Evolutionary conservation across 2,113 vertebrate species (phyloP), one percentile per base, ranked within the genome.

Genomic region (Felis catus): DNA sequence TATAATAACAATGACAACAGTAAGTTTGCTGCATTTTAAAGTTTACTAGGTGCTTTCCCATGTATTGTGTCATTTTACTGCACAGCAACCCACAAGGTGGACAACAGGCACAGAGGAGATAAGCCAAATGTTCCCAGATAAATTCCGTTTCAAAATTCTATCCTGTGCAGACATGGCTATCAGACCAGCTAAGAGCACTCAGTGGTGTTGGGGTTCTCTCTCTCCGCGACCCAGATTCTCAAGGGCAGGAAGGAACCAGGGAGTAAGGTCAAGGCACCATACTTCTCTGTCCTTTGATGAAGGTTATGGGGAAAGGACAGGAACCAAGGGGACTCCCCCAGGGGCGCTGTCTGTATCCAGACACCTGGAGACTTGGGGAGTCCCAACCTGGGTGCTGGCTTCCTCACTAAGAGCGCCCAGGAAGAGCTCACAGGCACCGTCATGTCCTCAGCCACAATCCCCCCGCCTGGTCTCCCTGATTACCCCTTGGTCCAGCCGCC

Each of bases 61-160:
- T 53, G 15, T 74, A 55, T 66, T 48, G 78, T 19, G 63, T 91
- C 25, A 53, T 70, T 82, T 86, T 45, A 90, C 25, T 78, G 27
- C 73, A 51, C 41, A 48, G 36, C 33, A 82, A 68, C 45, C 29
- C 27, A 63, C 66, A 94, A 83, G 29, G 78, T 76, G 21, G 48
- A 58, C n/a, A 48, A 41, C 12, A 79, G 51, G 39, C 82, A 83
- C 13, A 53, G 4, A 39, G 25, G 23, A 89, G 71, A 61, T 45
- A 79, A 87, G 51, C 16, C 51, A 78, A 65, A 91, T 31, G 39
- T 70, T 83, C 41, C 61, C 33, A 4, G 53, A 45, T 78, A 78
- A 45, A 76, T 88, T 87, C 68, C n/a, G 55, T 70, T 68, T 88
- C 36, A 81, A 81, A 48, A 88, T 66, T 95, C 53, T 95, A n/a